Evolutionary conservation across 2,888 invertebrate genomes (phyloP).

Genomic region (Coleophora deauratella): DNA sequence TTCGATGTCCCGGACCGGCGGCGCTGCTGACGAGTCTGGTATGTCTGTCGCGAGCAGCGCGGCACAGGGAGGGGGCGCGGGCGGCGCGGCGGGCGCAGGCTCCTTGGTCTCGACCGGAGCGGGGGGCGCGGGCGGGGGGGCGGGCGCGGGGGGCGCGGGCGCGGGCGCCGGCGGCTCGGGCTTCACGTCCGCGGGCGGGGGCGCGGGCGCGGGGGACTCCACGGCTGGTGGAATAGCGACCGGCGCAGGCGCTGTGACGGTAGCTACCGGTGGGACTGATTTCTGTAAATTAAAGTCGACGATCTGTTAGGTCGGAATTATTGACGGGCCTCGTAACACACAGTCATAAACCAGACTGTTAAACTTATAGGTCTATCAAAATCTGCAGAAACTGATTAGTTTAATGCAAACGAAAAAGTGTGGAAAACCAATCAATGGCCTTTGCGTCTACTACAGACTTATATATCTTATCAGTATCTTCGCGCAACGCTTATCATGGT

Average conservation of each 20-base stretch:
- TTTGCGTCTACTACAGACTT: too few relatives aligned
- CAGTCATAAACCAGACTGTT: too few relatives aligned
- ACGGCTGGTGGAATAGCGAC: conserved; percentile 11
- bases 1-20: conserved; percentile 27
- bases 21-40: conserved; percentile 35
- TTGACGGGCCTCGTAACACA: too few relatives aligned
- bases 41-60: conserved; percentile 26
- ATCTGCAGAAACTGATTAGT: too few relatives aligned
- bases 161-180: conserved; percentile 33
- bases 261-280: conserved; percentile 22
- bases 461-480: too few relatives aligned
- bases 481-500: too few relatives aligned
- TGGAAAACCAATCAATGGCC: too few relatives aligned
- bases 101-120: too few relatives aligned
- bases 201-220: conserved; percentile 19
- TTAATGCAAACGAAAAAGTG: too few relatives aligned
- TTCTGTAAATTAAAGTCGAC: conserved; percentile 27
- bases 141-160: conserved; percentile 29
- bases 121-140: conserved; percentile 26
- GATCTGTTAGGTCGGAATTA: neutral
- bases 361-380: too few relatives aligned
- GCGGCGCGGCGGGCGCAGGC: conserved; percentile 30
- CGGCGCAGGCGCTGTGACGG: conserved; percentile 16
- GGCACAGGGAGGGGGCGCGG: conserved; percentile 27
- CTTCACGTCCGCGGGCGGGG: conserved; percentile 28